Evolutionary conservation across 2,113 vertebrate species (phyloP).

Genomic region (Mohoua ochrocephala): DNA sequence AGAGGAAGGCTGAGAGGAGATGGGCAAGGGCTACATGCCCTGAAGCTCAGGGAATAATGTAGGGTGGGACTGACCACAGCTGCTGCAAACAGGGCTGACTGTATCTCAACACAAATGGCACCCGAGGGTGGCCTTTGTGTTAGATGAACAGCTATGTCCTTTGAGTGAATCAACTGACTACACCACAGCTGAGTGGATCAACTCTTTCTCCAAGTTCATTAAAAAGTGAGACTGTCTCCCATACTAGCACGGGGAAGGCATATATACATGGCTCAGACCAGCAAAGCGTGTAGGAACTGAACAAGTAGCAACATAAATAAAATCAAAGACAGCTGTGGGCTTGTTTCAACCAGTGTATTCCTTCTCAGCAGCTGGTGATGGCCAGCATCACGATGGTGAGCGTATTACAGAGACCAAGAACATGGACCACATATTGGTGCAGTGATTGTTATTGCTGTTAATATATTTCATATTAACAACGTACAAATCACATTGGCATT

Average conservation of each 20-base stretch:
- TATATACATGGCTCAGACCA: background rate
- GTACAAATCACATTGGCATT: background rate
- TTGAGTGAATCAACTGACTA: background rate
- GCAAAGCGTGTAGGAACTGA: background rate
- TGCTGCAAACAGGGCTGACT: background rate
- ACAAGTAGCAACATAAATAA: background rate
- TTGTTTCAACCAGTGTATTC: background rate
- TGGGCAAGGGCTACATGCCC: background rate
- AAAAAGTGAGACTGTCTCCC: background rate
- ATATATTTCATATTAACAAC: background rate
- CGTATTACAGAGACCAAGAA: background rate
- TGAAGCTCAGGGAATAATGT: background rate
- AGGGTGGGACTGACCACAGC: background rate
- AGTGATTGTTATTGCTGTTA: background rate
- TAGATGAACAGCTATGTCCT: background rate
- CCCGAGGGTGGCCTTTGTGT: background rate
- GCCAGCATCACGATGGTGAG: background rate
- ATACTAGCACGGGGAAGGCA: background rate
- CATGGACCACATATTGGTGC: fast-evolving
- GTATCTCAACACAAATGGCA: background rate
- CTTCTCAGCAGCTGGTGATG: background rate
- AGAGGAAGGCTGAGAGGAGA: background rate
- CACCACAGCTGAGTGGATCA: background rate
- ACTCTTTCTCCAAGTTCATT: background rate
- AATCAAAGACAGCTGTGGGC: background rate